Percentiles rank a stretch among this genome's conserved stretches.
Conservation (phyloP, 2,797 vertebrate genomes). For the Phrynocephalus forsythii region DNA sequence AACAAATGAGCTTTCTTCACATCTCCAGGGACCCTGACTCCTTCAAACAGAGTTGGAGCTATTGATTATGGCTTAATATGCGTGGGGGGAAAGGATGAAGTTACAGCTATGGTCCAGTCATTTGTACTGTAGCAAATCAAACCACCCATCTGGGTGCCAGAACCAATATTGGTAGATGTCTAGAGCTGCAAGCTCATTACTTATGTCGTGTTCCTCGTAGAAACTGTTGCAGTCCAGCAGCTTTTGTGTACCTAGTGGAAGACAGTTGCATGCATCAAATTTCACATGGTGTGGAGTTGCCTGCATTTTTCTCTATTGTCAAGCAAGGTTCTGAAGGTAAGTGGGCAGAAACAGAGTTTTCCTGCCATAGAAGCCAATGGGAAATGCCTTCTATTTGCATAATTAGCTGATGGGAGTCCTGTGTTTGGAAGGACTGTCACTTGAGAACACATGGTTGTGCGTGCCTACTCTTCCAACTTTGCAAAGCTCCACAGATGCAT, state of each 20-base stretch:
- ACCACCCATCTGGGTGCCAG: slow-evolving; percentile 67
- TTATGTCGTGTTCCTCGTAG: slow-evolving; percentile 53
- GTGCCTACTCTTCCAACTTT: neutral
- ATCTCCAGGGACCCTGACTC: slow-evolving; percentile 63
- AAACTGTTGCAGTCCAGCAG: neutral
- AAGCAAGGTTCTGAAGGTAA: neutral
- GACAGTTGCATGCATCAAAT: neutral
- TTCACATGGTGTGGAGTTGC: neutral
- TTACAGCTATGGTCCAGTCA: slow-evolving; percentile 47
- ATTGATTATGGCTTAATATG: slow-evolving; percentile 73
- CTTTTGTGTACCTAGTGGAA: neutral
- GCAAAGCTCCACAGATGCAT: neutral
- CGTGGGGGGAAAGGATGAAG: slow-evolving; percentile 63
- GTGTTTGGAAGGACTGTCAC: neutral
- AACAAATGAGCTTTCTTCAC: slow-evolving; percentile 64
- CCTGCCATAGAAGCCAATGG: neutral
- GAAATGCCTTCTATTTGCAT: neutral
- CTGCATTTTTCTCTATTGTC: neutral
- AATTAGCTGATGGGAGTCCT: neutral
- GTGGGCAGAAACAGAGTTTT: neutral
- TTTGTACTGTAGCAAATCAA: slow-evolving; percentile 62
- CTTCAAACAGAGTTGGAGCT: slow-evolving; percentile 64
- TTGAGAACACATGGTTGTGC: too few species aligned
- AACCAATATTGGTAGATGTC: slow-evolving; percentile 67
- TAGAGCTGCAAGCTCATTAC: slow-evolving; percentile 61